A percentile compares a stretch with the other conserved stretches of the same genome.
Conservation (phyloP, 2,113 vertebrate species). For the Oxygymnocypris stewartii region DNA sequence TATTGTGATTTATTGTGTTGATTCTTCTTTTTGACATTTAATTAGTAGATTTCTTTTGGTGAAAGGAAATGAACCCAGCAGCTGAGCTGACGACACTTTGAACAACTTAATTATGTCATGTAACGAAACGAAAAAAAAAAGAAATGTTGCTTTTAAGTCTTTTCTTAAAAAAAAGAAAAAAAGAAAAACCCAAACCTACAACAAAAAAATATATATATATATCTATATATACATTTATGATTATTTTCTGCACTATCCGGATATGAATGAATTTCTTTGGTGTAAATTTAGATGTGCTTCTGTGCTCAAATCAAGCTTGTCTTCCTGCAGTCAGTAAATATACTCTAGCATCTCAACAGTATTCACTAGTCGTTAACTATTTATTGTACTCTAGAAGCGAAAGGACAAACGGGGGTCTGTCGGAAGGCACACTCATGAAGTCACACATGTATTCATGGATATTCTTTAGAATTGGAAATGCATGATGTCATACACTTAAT, state of each 20-base stretch:
- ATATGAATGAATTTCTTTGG: slow-evolving; percentile 87
- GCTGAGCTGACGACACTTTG: slow-evolving; percentile 80
- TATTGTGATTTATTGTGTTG: slow-evolving; percentile 80
- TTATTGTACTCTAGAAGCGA: slow-evolving; percentile 83
- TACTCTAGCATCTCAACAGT: slow-evolving; percentile 83
- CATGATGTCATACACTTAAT: slow-evolving; percentile 72
- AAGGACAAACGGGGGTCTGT: slow-evolving; percentile 76
- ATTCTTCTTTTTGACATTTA: slow-evolving; percentile 72
- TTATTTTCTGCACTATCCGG: slow-evolving; percentile 88
- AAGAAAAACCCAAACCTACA: slow-evolving; percentile 9
- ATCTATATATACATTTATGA: slow-evolving; percentile 56
- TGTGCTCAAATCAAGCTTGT: slow-evolving; percentile 88
- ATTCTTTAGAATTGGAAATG: slow-evolving; percentile 71
- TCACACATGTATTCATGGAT: slow-evolving; percentile 79
- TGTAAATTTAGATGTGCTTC: slow-evolving; percentile 88
- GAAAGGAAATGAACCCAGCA: slow-evolving; percentile 63
- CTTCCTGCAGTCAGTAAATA: slow-evolving; percentile 90
- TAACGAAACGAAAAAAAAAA: slow-evolving; percentile 68
- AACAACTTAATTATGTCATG: slow-evolving; percentile 69
- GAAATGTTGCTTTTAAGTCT: slow-evolving; percentile 84
- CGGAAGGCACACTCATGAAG: slow-evolving; percentile 68
- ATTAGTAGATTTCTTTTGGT: slow-evolving; percentile 70
- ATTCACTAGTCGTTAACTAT: slow-evolving; percentile 79
- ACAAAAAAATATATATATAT: neutral
- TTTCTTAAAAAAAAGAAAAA: slow-evolving; percentile 71